A percentile compares a stretch with the other conserved stretches of the same genome.
phyloP scores from a whole-genome alignment of 2,888 invertebrate genomes.

The Torymus texanus region DNA sequence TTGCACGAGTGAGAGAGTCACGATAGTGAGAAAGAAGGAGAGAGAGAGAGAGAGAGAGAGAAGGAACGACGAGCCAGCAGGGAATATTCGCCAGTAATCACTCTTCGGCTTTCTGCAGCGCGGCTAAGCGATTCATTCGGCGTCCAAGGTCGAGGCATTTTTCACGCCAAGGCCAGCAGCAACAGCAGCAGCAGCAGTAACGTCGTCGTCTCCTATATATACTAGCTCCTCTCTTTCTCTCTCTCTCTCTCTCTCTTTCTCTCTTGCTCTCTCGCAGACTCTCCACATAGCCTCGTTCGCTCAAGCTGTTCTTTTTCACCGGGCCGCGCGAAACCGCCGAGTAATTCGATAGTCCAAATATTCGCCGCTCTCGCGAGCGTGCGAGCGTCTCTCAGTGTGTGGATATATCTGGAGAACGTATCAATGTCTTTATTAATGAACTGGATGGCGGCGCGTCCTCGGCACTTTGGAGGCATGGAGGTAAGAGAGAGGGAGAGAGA shows the following conservation, averaged over 20 bases:
- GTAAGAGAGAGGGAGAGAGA: not conserved
- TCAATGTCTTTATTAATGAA: slow-evolving; percentile 70
- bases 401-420: slow-evolving; percentile 55
- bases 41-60: slow-evolving; percentile 12
- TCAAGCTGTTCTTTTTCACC: slow-evolving; percentile 15
- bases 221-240: slow-evolving; percentile 27
- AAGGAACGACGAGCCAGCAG: slow-evolving; percentile 45
- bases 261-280: slow-evolving; percentile 10
- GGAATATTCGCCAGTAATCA: slow-evolving; percentile 55
- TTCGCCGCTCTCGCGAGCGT: slow-evolving; percentile 51
- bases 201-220: slow-evolving; percentile 35
- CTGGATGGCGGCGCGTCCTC: slow-evolving; percentile 36
- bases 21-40: not conserved
- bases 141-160: slow-evolving; percentile 59
- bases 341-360: slow-evolving; percentile 64
- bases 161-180: slow-evolving; percentile 57
- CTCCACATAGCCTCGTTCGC: not conserved
- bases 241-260: slow-evolving; percentile 20
- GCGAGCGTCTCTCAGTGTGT: too few relatives aligned
- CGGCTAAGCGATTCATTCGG: slow-evolving; percentile 55
- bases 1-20: too few relatives aligned
- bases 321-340: slow-evolving; percentile 54
- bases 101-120: slow-evolving; percentile 54
- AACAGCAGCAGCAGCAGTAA: too few relatives aligned
- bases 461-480: not conserved